A percentile compares a stretch with the other conserved stretches of the same genome.
Evolutionary conservation across 2,113 vertebrate genomes (phyloP).

Genomic region (Caloenas nicobarica): DNA sequence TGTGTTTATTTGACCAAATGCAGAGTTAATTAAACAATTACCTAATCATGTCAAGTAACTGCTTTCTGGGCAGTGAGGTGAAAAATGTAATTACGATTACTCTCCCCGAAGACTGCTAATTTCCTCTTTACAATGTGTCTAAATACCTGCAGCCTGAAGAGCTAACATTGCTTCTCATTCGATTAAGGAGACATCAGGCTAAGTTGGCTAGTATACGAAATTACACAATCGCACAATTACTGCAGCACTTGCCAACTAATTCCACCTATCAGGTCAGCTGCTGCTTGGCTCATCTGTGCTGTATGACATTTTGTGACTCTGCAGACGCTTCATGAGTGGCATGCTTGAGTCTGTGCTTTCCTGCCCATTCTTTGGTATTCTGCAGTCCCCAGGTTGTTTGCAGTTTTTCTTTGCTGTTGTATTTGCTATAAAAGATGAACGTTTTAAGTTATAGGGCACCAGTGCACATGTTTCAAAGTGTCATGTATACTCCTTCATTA

Average conservation of each 20-base stretch:
- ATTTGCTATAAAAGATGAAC: constrained; percentile 17
- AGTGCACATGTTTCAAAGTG: not conserved
- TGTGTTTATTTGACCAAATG: constrained; percentile 48
- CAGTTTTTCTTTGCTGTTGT: constrained; percentile 44
- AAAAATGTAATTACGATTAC: constrained; percentile 61
- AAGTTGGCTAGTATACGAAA: constrained; percentile 91
- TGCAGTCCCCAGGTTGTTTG: not conserved
- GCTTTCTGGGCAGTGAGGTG: constrained; percentile 62
- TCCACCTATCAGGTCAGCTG: constrained; percentile 92
- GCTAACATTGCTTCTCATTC: constrained; percentile 96
- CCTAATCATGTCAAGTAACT: constrained; percentile 55
- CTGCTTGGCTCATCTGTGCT: constrained; percentile 65
- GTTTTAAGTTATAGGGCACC: not conserved
- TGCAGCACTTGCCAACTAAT: constrained; percentile 88
- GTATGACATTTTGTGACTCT: constrained; percentile 61
- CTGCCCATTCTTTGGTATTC: constrained; percentile 50
- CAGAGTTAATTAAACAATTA: constrained; percentile 52
- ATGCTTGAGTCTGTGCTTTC: constrained; percentile 64
- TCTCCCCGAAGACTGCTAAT: constrained; percentile 75
- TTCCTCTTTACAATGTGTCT: constrained; percentile 79
- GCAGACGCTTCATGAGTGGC: constrained; percentile 57
- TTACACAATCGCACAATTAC: constrained; percentile 89
- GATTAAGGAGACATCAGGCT: constrained; percentile 96
- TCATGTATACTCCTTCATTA: not conserved
- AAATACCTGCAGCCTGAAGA: constrained; percentile 92